Percentiles rank a stretch among this genome's conserved stretches.
Conservation (phyloP, 2,797 vertebrate genomes). For the Myotis pilosus region DNA sequence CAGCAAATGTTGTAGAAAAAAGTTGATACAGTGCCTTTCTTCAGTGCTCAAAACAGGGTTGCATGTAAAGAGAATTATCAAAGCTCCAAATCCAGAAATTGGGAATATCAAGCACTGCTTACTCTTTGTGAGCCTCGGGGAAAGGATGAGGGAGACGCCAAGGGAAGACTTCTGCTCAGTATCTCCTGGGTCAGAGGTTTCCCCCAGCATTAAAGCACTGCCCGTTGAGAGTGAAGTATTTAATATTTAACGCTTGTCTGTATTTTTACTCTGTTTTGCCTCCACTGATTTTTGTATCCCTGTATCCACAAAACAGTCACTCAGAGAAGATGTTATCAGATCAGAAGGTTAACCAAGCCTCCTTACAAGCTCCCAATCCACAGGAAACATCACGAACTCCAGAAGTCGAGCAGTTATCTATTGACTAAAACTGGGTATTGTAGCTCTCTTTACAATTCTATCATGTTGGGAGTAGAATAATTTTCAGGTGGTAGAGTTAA, state of each 20-base stretch:
- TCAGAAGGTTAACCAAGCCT: background rate
- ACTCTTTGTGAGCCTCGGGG: background rate
- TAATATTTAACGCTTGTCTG: background rate
- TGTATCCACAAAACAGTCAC: background rate
- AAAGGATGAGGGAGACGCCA: background rate
- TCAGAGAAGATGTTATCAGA: background rate
- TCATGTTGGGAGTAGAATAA: background rate
- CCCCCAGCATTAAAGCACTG: background rate
- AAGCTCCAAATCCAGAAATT: background rate
- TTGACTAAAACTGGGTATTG: background rate
- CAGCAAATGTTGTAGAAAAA: background rate
- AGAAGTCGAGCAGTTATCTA: background rate
- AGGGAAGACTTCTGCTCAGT: background rate
- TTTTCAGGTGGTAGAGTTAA: constrained; percentile 22
- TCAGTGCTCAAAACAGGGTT: background rate
- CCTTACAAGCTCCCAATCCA: background rate
- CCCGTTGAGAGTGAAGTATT: background rate
- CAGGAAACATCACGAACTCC: background rate
- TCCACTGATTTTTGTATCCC: background rate
- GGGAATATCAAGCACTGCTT: background rate
- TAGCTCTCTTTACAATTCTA: background rate
- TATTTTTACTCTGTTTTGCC: background rate
- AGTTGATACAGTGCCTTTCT: background rate
- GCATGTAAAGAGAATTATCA: background rate
- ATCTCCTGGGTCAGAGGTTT: background rate